Base-by-base conservation (phyloP, 2,888 invertebrate genomes). In the Pterobdella sp. region DNA sequence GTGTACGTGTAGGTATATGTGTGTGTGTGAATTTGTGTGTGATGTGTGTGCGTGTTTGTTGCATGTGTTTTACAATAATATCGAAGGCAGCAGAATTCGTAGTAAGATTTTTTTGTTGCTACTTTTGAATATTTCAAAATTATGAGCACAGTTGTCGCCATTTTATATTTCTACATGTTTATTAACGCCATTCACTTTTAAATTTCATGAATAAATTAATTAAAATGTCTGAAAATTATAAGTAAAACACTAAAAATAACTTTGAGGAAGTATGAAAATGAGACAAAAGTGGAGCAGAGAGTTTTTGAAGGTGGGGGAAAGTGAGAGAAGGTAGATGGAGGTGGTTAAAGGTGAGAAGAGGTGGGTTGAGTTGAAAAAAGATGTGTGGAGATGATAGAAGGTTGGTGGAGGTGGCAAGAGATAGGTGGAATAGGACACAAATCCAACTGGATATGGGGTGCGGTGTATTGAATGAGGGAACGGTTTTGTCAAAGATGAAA, bases 1-100 rank as follows among this genome's bases (percentile, higher is more conserved):
- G 14, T 68, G 49, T 68, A 49, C 42, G 49, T 68, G 49, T 14
- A n/a, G n/a, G 49, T 68, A 26, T 36, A 36, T 35, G 67, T 36
- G 37, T n/a, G 18, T 37, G 49, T 42, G 35, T 36, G 32, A 4
- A 42, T 4, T 18, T 36, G 29, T 68, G 37, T n/a, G 35, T 37
- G 36, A 18, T 42, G 10, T 42, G 7, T 42, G 10, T 14, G 42
- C 42, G 7, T 42, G 42, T 7, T 7, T 42, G 7, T 18, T 42
- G 7, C 42, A 42, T 42, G 42, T 42, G 18, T 7, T 7, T 42
- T 18, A 42, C 18, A 18, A 14, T 42, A 18, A 18, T 42, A 18
- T 42, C 10, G 10, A 14, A 18, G 7, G 10, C 10, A 42, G 42
- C 42, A 42, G 7, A 18, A 18, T 14, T 7, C 42, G 10, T 42